Percentiles rank a stretch among this genome's conserved stretches.
Evolutionary conservation across 2,797 vertebrate species (phyloP).

Genomic region (Enteromius trimaculatus): DNA sequence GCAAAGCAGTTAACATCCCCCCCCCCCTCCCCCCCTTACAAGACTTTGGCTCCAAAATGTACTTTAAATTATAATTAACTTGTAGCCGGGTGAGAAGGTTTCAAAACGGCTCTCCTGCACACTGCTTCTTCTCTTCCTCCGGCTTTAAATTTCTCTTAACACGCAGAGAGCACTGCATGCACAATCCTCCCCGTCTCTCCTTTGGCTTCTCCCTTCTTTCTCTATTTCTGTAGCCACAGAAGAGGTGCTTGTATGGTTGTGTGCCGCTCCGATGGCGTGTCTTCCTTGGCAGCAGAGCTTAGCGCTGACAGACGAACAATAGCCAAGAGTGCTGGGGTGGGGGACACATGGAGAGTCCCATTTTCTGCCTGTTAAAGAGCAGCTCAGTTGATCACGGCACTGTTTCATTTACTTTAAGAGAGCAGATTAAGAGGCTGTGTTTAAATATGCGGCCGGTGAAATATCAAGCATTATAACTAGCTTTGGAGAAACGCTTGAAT

Average conservation of each 20-base stretch:
- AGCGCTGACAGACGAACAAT: slow-evolving; percentile 46
- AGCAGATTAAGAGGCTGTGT: slow-evolving; percentile 47
- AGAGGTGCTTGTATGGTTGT: slow-evolving; percentile 32
- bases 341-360: slow-evolving; percentile 40
- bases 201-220: slow-evolving; percentile 35
- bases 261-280: slow-evolving; percentile 22
- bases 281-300: slow-evolving; percentile 46
- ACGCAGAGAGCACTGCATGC: neutral
- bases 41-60: neutral
- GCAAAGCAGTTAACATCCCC: no score
- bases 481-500: slow-evolving; percentile 41
- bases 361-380: slow-evolving; percentile 49
- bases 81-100: neutral
- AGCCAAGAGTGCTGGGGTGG: slow-evolving; percentile 18
- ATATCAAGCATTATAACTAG: slow-evolving; percentile 35
- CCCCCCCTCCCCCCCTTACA: no score
- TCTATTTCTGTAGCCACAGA: slow-evolving; percentile 34
- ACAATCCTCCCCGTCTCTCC: slow-evolving; percentile 4
- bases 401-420: slow-evolving; percentile 45
- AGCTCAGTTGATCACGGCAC: slow-evolving; percentile 40
- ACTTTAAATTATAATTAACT: slow-evolving; percentile 27
- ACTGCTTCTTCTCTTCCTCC: neutral
- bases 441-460: slow-evolving; percentile 30
- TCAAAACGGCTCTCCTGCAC: slow-evolving; percentile 9
- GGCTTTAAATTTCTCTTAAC: neutral